These are phyloP conservation scores for Dendrocincla fuliginosa DNA, from an alignment of 2,797 vertebrate genomes.

Conservation along the genomic window DNA sequence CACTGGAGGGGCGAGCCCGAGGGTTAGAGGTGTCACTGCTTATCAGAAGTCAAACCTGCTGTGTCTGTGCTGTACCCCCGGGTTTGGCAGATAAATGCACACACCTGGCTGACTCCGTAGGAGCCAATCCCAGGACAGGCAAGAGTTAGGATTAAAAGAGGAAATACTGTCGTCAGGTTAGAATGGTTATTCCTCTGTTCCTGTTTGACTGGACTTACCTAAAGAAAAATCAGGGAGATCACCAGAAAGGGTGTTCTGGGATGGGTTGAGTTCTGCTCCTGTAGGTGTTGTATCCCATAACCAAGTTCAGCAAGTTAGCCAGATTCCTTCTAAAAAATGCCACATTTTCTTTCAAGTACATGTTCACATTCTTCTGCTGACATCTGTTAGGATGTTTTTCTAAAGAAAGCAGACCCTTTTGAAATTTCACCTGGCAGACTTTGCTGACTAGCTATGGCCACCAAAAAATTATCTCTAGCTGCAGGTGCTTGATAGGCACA, in stretches of 20 bases:
- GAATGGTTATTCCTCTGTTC: neutral
- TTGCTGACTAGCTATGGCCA: neutral
- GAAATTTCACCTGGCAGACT: neutral
- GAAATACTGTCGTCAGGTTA: neutral
- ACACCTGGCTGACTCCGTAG: neutral
- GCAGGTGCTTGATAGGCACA: neutral
- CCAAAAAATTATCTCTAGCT: neutral
- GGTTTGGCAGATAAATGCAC: neutral
- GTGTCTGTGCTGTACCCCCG: rapidly evolving
- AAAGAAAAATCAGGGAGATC: neutral
- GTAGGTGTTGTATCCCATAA: neutral
- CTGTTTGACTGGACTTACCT: neutral
- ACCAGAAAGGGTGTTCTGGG: neutral
- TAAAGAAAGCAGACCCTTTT: neutral
- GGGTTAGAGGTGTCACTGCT: neutral
- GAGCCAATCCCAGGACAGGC: neutral
- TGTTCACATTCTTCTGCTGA: neutral
- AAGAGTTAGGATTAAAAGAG: neutral
- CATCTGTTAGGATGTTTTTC: neutral
- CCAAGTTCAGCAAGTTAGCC: neutral
- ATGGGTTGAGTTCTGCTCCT: neutral
- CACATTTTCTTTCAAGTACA: neutral
- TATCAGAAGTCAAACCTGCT: neutral
- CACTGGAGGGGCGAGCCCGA: neutral
- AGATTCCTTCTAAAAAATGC: neutral